Evolutionary conservation across 2,888 invertebrate genomes (phyloP).

Genomic region (Lycophotia porphyrea): DNA sequence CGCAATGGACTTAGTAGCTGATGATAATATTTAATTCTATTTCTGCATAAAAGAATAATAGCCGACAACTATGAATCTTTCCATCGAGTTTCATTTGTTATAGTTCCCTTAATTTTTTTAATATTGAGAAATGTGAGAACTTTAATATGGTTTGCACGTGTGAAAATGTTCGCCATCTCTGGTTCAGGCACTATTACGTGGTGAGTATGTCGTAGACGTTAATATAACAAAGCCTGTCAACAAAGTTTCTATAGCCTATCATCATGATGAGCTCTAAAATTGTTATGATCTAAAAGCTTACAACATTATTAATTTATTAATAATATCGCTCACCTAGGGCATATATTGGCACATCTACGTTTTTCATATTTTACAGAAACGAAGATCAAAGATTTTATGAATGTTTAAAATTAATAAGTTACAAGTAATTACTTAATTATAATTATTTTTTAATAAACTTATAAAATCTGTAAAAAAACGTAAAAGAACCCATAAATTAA

Average conservation of each 20-base stretch:
- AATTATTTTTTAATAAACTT: too few relatives aligned
- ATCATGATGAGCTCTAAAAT: constrained; percentile 17
- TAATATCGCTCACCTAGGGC: too few relatives aligned
- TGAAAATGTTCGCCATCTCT: background rate
- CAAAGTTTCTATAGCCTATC: constrained; percentile 19
- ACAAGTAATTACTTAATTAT: too few relatives aligned
- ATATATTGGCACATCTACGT: too few relatives aligned
- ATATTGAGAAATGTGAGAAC: background rate
- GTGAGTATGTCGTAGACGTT: background rate
- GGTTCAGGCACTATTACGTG: background rate
- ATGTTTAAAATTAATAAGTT: too few relatives aligned
- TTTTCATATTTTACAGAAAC: too few relatives aligned
- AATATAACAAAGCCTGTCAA: constrained; percentile 9
- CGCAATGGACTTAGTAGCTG: background rate
- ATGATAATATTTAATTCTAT: background rate
- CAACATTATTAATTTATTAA: constrained; percentile 34
- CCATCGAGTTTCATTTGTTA: background rate
- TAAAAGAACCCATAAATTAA: too few relatives aligned
- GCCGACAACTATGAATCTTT: background rate
- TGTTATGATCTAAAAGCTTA: constrained; percentile 5
- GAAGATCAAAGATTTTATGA: too few relatives aligned
- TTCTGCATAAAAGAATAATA: background rate
- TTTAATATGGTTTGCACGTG: background rate
- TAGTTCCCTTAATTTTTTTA: background rate
- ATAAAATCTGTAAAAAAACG: too few relatives aligned